Base-by-base conservation (phyloP, 2,888 invertebrate genomes). In the Chironomus riparius region DNA sequence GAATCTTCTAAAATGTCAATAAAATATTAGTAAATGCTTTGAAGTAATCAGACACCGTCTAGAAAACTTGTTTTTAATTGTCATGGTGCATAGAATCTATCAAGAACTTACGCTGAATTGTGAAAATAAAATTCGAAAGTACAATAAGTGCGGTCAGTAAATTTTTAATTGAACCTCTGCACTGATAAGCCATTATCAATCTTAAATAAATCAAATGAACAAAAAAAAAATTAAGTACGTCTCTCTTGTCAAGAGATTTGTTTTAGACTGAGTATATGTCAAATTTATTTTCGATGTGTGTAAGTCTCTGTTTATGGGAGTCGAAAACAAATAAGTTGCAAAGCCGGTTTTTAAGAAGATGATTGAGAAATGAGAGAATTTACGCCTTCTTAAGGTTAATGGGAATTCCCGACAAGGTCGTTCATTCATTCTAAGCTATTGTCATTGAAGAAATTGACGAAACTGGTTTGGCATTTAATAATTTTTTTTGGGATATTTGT, bases 1-100 rank as follows among this genome's bases (percentile, higher is more conserved):
- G 71, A 6, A 13, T 73, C 61, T 38, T 73, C 72, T 73, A 47
- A 28, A 70, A 70, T 56, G 18, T 56, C 15, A 56, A 56, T 5
- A 56, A 56, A 4, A 6, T 18, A 5, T n/a, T 18, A 56, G 0
- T 5, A 7, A 18, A 56, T n/a, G n/a, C n/a, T 50, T 5, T 50
- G 13, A 24, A 3, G 22, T 2, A 24, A 24, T 24, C 22, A 24
- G 22, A 24, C 22, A 24, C 22, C 22, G 22, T 24, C 22, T 24
- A 24, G 3, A 50, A 50, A 56, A 56, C 56, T 56, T 5, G 56
- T 56, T 56, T 56, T 50, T 56, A 56, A n/a, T 50, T n/a, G n/a
- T n/a, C n/a, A n/a, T n/a, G 3, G 22, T 3, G 22, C 22, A 24
- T 15, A 56, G 5, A 18, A 18, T 7, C 7, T 56, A 56, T 3